Percentiles rank a stretch among this genome's conserved stretches.
Conservation (phyloP, 1,140 invertebrate species). For the Platorchestia sp. region DNA sequence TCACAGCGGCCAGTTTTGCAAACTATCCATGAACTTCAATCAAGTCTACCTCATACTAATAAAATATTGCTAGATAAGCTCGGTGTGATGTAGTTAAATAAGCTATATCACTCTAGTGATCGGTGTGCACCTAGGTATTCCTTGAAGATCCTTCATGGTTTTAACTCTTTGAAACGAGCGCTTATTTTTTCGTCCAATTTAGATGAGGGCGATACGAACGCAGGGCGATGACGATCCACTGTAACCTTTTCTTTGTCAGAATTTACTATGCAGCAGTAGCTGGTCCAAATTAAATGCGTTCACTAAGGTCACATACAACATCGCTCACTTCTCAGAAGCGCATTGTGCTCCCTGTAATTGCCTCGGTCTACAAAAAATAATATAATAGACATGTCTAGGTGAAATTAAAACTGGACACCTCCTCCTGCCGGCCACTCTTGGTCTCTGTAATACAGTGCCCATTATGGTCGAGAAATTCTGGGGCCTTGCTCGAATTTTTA, state of each 20-base stretch:
- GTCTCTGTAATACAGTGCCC: not conserved
- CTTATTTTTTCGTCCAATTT: constrained; percentile 30
- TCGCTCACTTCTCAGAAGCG: constrained; percentile 49
- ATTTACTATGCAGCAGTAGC: constrained; percentile 51
- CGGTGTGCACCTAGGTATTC: constrained; percentile 6
- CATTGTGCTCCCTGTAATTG: constrained; percentile 45
- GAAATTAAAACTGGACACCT: constrained; percentile 30
- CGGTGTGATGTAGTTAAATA: not conserved
- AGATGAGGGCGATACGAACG: constrained; percentile 28
- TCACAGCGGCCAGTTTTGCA: not conserved
- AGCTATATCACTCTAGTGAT: not conserved
- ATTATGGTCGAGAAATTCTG: not conserved
- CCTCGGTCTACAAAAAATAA: not conserved
- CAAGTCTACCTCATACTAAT: not conserved
- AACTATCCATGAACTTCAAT: not conserved
- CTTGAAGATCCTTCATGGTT: not conserved
- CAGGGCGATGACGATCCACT: not conserved
- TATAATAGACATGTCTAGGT: constrained; percentile 20
- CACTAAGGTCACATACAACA: constrained; percentile 41
- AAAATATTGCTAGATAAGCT: not conserved
- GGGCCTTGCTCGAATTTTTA: not conserved
- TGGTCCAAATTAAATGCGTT: constrained; percentile 45
- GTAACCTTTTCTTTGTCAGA: constrained; percentile 40
- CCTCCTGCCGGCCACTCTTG: not conserved
- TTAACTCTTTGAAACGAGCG: not conserved